phyloP scores from a whole-genome alignment of 2,113 vertebrate species.

The Megaleporinus macrocephalus region DNA sequence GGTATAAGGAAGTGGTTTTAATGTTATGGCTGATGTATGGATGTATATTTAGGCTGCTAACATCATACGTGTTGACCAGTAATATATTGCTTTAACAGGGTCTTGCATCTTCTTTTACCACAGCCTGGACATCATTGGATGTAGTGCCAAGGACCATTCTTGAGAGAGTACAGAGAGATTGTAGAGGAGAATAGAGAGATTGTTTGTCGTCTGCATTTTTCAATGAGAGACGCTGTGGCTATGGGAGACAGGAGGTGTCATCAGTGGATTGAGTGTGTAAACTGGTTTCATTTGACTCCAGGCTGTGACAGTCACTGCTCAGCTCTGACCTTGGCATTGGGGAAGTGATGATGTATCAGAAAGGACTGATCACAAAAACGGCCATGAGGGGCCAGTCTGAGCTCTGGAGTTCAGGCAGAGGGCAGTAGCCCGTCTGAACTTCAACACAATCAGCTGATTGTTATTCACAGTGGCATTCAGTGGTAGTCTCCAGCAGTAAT shows the following conservation, averaged over 20 bases:
- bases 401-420: not conserved
- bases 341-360: not conserved
- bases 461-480: not conserved
- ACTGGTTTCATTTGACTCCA: not conserved
- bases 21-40: too few species aligned
- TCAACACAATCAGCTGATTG: not conserved
- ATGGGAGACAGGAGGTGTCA: not conserved
- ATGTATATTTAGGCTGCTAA: too few species aligned
- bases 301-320: not conserved
- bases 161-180: not conserved
- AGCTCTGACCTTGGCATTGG: not conserved
- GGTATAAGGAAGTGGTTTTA: too few species aligned
- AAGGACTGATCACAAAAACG: not conserved
- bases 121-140: too few species aligned
- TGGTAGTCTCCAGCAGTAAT: too few species aligned
- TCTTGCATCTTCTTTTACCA: too few species aligned
- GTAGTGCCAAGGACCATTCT: not conserved
- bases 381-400: not conserved
- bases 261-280: not conserved
- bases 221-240: not conserved
- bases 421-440: not conserved
- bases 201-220: not conserved
- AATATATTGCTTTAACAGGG: too few species aligned
- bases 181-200: conserved; percentile 6
- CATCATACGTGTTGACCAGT: too few species aligned